Evolutionary conservation across 2,113 vertebrate species (phyloP).

Genomic region (Anas platyrhynchos): DNA sequence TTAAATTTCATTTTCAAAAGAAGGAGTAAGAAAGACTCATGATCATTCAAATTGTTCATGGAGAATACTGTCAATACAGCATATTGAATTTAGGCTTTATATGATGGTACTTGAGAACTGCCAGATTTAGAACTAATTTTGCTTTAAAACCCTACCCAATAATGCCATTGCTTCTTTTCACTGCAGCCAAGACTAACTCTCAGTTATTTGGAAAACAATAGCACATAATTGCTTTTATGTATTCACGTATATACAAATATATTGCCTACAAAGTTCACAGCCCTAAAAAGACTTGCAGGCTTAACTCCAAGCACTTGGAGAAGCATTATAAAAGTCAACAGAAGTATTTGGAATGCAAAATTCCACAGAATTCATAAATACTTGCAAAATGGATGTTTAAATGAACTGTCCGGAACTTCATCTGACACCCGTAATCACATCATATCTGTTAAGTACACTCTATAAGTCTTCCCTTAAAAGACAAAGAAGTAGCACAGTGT

Average conservation of each 20-base stretch:
- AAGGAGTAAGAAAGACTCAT: not conserved
- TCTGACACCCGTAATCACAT: not conserved
- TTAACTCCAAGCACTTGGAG: not conserved
- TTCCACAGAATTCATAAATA: not conserved
- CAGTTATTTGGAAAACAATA: not conserved
- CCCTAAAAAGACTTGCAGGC: not conserved
- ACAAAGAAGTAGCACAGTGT: not conserved
- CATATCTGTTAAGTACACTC: not conserved
- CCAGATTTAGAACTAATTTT: constrained; percentile 7
- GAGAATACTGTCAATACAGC: not conserved
- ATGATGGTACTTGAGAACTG: not conserved
- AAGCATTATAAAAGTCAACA: not conserved
- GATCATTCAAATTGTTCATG: not conserved
- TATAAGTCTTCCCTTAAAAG: not conserved
- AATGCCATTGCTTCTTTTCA: not conserved
- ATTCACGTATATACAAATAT: not conserved
- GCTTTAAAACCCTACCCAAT: not conserved
- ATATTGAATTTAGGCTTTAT: not conserved
- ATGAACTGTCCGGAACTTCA: not conserved
- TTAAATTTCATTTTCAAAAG: constrained; percentile 5
- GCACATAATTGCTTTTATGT: not conserved
- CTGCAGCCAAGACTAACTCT: not conserved
- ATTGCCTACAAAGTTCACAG: not conserved
- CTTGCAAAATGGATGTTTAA: not conserved
- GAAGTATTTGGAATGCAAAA: not conserved